These are phyloP conservation scores for Menura novaehollandiae DNA, from an alignment of 2,113 vertebrate genomes.

Conservation along the genomic window DNA sequence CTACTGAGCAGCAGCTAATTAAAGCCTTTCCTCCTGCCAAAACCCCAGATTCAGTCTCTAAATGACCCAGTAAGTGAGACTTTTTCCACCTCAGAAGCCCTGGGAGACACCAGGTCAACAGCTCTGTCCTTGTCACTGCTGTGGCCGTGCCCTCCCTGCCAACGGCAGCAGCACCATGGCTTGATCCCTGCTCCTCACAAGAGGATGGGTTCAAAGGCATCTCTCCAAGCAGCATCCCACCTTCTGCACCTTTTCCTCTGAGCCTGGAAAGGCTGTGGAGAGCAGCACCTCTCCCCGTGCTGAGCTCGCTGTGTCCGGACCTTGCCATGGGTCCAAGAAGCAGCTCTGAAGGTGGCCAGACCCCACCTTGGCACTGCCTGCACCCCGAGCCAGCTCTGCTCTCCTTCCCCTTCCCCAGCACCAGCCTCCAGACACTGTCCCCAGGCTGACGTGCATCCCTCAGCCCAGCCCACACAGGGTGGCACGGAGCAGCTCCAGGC, in stretches of 20 bases:
- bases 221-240: not conserved
- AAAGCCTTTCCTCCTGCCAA: slow-evolving; percentile 41
- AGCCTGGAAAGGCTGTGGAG: not conserved
- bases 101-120: not conserved
- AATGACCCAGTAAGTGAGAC: slow-evolving; percentile 26
- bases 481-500: not conserved
- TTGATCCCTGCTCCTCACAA: fast-evolving
- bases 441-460: not conserved
- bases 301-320: not conserved
- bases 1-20: slow-evolving; percentile 43
- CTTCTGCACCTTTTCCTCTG: not conserved
- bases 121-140: not conserved
- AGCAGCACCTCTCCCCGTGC: not conserved
- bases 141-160: not conserved
- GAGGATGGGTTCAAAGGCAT: fast-evolving
- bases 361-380: not conserved
- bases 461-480: fast-evolving
- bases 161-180: fast-evolving
- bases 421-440: not conserved
- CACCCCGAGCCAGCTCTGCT: not conserved
- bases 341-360: not conserved
- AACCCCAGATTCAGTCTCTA: not conserved
- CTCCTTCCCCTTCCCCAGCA: not conserved
- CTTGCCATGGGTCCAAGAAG: not conserved
- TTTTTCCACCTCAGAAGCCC: slow-evolving; percentile 2